phyloP scores from a whole-genome alignment of 2,113 vertebrate genomes.

The Ictidomys tridecemlineatus region DNA sequence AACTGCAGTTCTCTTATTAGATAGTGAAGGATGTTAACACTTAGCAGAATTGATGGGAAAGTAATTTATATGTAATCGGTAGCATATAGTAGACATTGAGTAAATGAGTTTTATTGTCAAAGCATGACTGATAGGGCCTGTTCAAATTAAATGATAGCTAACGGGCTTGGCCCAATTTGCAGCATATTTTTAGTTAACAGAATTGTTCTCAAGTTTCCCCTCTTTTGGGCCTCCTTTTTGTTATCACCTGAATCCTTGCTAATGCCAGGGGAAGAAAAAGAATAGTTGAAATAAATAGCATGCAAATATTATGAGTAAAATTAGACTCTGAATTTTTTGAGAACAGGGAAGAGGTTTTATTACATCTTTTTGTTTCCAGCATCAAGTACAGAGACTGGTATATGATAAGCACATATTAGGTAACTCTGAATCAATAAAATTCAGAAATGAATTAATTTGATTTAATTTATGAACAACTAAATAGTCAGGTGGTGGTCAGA shows the following conservation, averaged over 20 bases:
- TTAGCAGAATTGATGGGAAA: neutral
- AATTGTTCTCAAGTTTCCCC: neutral
- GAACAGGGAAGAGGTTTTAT: neutral
- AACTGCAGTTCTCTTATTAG: neutral
- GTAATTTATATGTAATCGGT: neutral
- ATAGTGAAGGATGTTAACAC: neutral
- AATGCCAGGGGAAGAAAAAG: neutral
- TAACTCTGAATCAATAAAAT: conserved; percentile 17
- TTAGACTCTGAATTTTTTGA: neutral
- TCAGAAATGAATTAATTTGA: neutral
- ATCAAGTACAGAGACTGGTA: neutral
- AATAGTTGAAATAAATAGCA: conserved; percentile 23
- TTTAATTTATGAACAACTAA: neutral
- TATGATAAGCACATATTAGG: neutral
- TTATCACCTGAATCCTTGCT: neutral
- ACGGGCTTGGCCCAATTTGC: neutral
- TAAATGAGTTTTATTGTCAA: conserved; percentile 23
- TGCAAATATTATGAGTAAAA: neutral
- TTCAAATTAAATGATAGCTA: neutral
- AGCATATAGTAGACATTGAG: neutral
- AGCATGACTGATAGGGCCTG: neutral
- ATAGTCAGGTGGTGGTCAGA: neutral
- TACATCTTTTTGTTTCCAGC: conserved; percentile 22
- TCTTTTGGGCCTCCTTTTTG: neutral
- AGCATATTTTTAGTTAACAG: conserved; percentile 28